These are phyloP conservation scores for Athripsodes cinereus DNA, from an alignment of 2,888 invertebrate genomes.

Conservation along the genomic window DNA sequence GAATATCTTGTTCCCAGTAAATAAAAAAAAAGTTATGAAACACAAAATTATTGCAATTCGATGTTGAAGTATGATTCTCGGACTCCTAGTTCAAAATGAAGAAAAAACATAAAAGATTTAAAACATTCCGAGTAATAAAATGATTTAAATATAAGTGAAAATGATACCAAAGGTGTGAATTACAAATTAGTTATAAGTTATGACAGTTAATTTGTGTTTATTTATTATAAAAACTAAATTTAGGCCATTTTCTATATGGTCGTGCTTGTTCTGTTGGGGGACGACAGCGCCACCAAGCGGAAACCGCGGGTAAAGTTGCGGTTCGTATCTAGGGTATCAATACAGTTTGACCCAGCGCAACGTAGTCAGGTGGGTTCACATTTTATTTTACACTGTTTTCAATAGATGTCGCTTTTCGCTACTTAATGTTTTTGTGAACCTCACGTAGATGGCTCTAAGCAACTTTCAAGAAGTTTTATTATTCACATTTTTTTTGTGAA, in stretches of 20 bases:
- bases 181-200: slow-evolving; percentile 9
- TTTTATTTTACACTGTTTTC: background rate
- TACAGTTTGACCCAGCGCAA: slow-evolving; percentile 20
- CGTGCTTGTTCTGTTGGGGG: slow-evolving; percentile 61
- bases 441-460: background rate
- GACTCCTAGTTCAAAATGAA: background rate
- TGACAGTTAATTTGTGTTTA: slow-evolving; percentile 8
- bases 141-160: background rate
- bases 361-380: slow-evolving; percentile 12
- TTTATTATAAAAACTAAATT: slow-evolving; percentile 3
- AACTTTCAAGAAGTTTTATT: no score
- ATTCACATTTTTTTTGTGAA: no score
- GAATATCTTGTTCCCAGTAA: no score
- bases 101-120: slow-evolving; percentile 3
- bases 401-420: slow-evolving; percentile 13
- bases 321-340: slow-evolving; percentile 38
- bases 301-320: slow-evolving; percentile 49
- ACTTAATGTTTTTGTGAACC: background rate
- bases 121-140: background rate
- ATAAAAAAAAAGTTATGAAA: no score
- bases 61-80: no score
- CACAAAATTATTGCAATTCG: no score
- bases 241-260: slow-evolving; percentile 23
- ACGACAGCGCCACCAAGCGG: slow-evolving; percentile 48
- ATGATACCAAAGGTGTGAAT: slow-evolving; percentile 1